These are phyloP conservation scores for Alouatta palliata DNA, from an alignment of 2,113 vertebrate genomes.

Conservation along the genomic window DNA sequence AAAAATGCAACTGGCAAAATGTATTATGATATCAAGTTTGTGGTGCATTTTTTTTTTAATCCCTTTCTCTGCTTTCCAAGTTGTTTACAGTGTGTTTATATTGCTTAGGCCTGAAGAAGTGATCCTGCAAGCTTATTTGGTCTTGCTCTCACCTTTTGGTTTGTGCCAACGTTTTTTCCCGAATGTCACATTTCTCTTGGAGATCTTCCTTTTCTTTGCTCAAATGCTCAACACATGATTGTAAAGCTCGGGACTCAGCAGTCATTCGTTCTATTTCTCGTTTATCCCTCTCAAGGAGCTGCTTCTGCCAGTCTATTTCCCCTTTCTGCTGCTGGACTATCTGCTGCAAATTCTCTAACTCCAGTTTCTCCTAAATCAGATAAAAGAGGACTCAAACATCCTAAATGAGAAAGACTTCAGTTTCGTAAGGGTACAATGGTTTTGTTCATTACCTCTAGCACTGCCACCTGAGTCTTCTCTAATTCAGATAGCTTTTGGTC, in stretches of 20 bases:
- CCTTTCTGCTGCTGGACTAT: conserved; percentile 81
- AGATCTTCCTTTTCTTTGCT: conserved; percentile 82
- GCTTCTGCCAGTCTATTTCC: conserved; percentile 84
- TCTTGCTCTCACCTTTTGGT: conserved; percentile 81
- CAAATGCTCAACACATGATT: conserved; percentile 74
- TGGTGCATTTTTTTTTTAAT: not conserved
- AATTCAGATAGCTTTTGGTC: conserved; percentile 85
- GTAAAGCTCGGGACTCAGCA: conserved; percentile 75
- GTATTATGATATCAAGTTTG: not conserved
- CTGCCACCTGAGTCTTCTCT: conserved; percentile 81
- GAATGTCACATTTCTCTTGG: conserved; percentile 79
- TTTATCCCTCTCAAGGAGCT: conserved; percentile 80
- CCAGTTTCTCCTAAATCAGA: conserved; percentile 83
- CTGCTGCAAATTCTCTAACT: conserved; percentile 84
- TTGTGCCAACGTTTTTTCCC: conserved; percentile 85
- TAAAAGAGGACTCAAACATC: not conserved
- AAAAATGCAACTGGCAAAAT: not conserved
- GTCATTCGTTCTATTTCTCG: conserved; percentile 76
- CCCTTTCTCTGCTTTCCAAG: not conserved
- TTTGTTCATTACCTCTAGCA: conserved; percentile 83
- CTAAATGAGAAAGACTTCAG: not conserved
- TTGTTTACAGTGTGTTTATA: not conserved
- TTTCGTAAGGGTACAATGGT: not conserved
- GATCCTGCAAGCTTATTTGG: not conserved
- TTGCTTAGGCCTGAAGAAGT: not conserved